Conservation (phyloP, 2,797 vertebrate genomes). For the Sebastolobus alascanus region DNA sequence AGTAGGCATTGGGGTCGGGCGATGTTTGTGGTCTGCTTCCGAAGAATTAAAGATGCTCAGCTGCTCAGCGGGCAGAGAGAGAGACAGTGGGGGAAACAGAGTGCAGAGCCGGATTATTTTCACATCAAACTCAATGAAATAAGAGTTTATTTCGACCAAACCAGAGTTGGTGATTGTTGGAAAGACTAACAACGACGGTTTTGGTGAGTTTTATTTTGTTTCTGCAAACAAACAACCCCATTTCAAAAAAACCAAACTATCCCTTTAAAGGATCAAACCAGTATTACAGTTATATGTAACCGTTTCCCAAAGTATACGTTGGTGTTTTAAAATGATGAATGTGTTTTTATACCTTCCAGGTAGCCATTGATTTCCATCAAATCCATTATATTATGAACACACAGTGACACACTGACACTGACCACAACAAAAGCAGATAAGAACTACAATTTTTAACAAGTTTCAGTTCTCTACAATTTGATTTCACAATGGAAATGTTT, state of each 20-base stretch:
- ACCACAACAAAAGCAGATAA: neutral
- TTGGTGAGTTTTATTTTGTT: neutral
- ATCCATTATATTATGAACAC: neutral
- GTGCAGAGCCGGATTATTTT: neutral
- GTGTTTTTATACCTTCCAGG: neutral
- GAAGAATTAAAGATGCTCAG: neutral
- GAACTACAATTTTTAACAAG: too few relatives aligned
- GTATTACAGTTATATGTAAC: neutral
- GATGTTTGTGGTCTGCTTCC: neutral
- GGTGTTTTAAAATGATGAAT: neutral
- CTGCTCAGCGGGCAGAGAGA: too few relatives aligned
- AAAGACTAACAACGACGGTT: neutral
- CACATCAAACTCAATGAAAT: rapidly evolving
- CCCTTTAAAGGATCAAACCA: neutral
- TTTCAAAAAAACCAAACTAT: neutral
- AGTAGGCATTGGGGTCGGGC: neutral
- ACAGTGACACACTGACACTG: neutral
- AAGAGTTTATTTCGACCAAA: too few relatives aligned
- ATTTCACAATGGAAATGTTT: neutral
- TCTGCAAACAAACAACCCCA: neutral
- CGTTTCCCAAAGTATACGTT: neutral
- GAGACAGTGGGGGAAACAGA: too few relatives aligned
- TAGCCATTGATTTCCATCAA: neutral
- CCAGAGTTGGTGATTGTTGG: too few relatives aligned
- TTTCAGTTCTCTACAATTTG: neutral